Evolutionary conservation across 2,113 vertebrate species (phyloP).

Genomic region (Halcyon malimbica): DNA sequence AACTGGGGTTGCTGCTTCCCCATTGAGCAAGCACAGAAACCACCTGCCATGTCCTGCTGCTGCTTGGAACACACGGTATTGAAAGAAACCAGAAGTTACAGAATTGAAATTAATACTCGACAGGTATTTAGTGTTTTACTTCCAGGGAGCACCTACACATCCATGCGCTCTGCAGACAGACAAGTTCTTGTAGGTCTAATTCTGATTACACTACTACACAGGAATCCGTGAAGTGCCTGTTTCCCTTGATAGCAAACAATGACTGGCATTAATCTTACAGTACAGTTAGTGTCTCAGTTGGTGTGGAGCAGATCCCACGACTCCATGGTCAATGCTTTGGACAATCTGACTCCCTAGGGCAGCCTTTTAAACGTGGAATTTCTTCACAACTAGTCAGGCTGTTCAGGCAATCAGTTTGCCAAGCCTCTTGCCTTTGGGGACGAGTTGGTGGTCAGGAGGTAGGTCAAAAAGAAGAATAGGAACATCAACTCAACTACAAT

Average conservation of each 20-base stretch:
- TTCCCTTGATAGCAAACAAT: not conserved
- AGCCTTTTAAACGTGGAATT: not conserved
- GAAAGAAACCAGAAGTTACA: not conserved
- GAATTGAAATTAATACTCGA: not conserved
- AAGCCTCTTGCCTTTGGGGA: not conserved
- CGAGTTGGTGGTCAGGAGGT: not conserved
- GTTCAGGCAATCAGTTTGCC: not conserved
- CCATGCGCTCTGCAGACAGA: not conserved
- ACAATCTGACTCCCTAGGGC: not conserved
- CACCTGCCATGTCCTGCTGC: not conserved
- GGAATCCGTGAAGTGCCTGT: not conserved
- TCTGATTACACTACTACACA: not conserved
- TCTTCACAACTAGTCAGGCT: not conserved
- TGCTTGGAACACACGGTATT: not conserved
- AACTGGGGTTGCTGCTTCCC: fast-evolving
- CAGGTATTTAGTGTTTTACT: not conserved
- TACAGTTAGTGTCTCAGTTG: not conserved
- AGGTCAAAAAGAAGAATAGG: not conserved
- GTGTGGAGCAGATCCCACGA: not conserved
- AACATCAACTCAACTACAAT: not conserved
- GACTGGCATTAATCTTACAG: not conserved
- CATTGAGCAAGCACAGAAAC: not conserved
- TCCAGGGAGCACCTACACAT: not conserved
- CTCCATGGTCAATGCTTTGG: not conserved
- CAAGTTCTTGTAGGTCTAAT: not conserved